Conservation (phyloP, 2,797 vertebrate species). For the Lindbergichthys nudifrons region DNA sequence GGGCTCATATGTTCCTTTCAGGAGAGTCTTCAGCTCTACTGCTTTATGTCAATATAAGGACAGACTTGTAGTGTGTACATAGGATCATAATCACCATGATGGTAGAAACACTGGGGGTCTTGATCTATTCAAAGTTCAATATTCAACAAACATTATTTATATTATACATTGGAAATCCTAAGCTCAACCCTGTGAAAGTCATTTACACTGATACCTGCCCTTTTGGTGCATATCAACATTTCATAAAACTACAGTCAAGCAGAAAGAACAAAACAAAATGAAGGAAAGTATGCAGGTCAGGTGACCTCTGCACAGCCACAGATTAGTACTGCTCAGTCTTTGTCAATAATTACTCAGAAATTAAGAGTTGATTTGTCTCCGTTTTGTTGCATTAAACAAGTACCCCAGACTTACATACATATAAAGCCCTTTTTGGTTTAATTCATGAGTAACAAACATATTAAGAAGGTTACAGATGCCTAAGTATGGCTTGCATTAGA, state of each 20-base stretch:
- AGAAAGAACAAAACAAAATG: conserved; percentile 69
- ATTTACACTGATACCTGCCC: conserved; percentile 24
- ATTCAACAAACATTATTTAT: conserved; percentile 65
- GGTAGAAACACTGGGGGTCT: conserved; percentile 37
- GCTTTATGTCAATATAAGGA: not conserved
- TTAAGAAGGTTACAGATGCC: not conserved
- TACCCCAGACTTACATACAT: not conserved
- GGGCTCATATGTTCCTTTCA: no score
- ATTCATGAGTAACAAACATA: no score
- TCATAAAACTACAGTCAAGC: conserved; percentile 61
- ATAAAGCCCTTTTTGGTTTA: no score
- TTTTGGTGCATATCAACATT: conserved; percentile 62
- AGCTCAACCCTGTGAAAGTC: conserved; percentile 1
- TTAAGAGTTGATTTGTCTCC: not conserved
- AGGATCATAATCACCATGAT: conserved; percentile 12
- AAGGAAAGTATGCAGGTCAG: conserved; percentile 61
- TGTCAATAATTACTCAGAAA: not conserved
- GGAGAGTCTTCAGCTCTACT: not conserved
- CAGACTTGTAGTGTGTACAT: conserved; percentile 20
- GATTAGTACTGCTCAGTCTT: conserved; percentile 14
- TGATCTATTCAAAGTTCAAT: conserved; percentile 41
- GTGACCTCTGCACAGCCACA: conserved; percentile 54
- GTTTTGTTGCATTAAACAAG: not conserved
- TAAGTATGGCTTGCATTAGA: not conserved
- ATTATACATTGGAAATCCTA: conserved; percentile 19